phyloP scores from a whole-genome alignment of 2,113 vertebrate genomes.

The Oryzias curvinotus region DNA sequence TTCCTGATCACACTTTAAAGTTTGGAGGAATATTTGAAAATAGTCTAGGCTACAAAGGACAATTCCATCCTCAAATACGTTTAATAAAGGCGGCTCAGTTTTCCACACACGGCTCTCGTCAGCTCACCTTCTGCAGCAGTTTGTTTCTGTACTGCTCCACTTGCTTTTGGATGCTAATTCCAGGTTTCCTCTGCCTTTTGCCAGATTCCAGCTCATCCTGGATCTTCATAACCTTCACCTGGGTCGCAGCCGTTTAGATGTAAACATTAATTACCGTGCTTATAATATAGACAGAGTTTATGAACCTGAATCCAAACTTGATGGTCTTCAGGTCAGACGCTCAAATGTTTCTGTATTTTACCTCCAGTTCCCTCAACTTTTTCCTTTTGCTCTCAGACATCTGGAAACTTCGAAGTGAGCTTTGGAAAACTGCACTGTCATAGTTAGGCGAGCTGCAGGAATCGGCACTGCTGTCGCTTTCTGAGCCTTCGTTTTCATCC shows the following conservation, averaged over 20 bases:
- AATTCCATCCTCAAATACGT: no score
- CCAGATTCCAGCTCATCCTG: constrained; percentile 82
- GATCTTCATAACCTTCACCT: constrained; percentile 82
- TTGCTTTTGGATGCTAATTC: constrained; percentile 76
- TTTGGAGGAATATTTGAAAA: no score
- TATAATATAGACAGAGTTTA: no score
- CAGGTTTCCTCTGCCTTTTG: constrained; percentile 73
- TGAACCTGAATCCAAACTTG: no score
- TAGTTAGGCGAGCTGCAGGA: constrained; percentile 69
- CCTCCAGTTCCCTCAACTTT: constrained; percentile 79
- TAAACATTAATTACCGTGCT: neutral
- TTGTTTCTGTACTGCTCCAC: constrained; percentile 81
- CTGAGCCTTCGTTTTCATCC: constrained; percentile 61
- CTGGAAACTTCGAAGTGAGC: constrained; percentile 73
- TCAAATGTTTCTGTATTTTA: constrained; percentile 21
- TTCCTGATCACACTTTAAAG: no score
- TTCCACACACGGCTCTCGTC: neutral
- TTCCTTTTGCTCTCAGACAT: constrained; percentile 80
- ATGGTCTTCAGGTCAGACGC: neutral
- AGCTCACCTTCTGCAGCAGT: constrained; percentile 77
- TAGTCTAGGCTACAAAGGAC: no score
- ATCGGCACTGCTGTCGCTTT: constrained; percentile 72
- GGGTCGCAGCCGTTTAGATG: neutral
- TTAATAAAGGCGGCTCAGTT: neutral
- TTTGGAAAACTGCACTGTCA: constrained; percentile 75